phyloP scores from a whole-genome alignment of 1,140 invertebrate species.

The Aphis craccivora region DNA sequence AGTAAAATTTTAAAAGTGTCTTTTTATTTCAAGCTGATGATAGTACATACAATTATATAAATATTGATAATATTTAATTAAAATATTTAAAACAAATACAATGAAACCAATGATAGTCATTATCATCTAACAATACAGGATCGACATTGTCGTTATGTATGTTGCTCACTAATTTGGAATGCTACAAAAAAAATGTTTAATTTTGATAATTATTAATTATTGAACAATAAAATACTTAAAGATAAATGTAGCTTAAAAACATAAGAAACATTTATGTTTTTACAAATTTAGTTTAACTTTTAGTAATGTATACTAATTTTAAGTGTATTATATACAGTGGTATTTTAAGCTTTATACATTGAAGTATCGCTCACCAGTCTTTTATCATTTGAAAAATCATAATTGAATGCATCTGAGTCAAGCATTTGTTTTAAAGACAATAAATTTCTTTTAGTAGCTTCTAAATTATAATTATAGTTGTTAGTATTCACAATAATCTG shows the following conservation, averaged over 20 bases:
- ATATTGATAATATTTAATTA: background rate
- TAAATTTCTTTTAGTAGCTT: background rate
- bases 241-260: background rate
- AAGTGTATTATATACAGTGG: background rate
- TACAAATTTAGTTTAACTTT: background rate
- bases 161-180: background rate
- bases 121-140: background rate
- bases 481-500: background rate
- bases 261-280: background rate
- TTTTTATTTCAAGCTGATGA: background rate
- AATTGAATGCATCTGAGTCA: slow-evolving; percentile 21
- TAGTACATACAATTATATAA: background rate
- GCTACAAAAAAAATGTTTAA: background rate
- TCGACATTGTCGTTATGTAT: background rate
- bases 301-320: background rate
- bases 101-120: background rate
- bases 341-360: background rate
- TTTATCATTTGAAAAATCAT: slow-evolving; percentile 54
- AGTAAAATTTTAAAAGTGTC: background rate
- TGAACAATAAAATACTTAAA: background rate
- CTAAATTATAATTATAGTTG: slow-evolving; percentile 3
- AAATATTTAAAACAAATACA: background rate
- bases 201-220: background rate
- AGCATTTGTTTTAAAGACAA: slow-evolving; percentile 25
- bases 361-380: background rate